Percentiles rank a stretch among this genome's conserved stretches.
Conservation (phyloP, 2,797 vertebrate species). For the Novumbra hubbsi region DNA sequence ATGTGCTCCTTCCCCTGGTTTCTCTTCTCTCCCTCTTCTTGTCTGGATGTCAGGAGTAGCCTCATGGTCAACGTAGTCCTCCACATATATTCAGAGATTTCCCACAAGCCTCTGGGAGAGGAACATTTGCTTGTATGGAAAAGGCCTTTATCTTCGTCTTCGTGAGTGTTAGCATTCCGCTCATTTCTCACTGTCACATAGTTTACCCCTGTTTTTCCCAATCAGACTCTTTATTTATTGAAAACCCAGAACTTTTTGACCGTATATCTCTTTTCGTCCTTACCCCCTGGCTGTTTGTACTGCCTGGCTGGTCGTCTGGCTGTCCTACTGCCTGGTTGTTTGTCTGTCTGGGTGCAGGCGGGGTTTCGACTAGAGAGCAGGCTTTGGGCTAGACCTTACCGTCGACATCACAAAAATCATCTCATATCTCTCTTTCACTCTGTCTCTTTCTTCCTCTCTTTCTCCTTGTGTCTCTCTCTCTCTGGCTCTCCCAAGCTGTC, state of each 20-base stretch:
- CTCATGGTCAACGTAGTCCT: constrained; percentile 39
- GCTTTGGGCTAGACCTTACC: neutral
- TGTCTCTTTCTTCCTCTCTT: neutral
- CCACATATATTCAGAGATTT: constrained; percentile 43
- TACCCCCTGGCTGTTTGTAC: neutral
- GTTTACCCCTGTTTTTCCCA: neutral
- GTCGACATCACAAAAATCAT: neutral
- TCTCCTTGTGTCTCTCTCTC: constrained; percentile 1
- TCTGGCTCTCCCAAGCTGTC: neutral
- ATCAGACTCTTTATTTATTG: neutral
- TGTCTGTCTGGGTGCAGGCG: neutral
- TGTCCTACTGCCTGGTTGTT: neutral
- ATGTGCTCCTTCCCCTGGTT: constrained; percentile 7
- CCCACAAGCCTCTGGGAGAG: constrained; percentile 33
- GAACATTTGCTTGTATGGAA: constrained; percentile 36
- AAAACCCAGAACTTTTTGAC: neutral
- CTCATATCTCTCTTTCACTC: neutral
- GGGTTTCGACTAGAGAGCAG: neutral
- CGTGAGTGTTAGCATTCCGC: constrained; percentile 47
- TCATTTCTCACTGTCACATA: constrained; percentile 39
- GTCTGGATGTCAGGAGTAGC: constrained; percentile 52
- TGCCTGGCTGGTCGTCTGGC: neutral
- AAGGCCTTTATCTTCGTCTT: constrained; percentile 27
- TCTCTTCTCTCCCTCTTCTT: constrained; percentile 21
- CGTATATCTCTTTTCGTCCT: neutral